Evolutionary conservation across 2,888 invertebrate species (phyloP), one percentile per base, ranked within the genome.

Genomic region (Xestia ashworthii): DNA sequence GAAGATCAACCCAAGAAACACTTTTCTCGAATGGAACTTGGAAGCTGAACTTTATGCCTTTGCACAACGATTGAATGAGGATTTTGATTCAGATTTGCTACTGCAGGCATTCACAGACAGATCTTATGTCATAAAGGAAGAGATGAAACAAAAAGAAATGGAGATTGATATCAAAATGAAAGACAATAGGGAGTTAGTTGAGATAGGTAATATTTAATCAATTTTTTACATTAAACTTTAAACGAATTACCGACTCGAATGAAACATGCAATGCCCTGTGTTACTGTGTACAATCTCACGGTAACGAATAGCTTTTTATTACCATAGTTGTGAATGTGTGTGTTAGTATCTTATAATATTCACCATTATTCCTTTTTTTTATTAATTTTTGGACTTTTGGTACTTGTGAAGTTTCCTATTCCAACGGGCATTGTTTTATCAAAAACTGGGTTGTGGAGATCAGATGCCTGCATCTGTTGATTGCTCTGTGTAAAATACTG

Each of bases 11-110:
- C 89, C 97, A 85, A 88, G 98, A 82, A 98, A 97, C 46, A 96
- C 97, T 14, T 98, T 97, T 91, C 87, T 98, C n/a, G 98, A 98
- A 90, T 99, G 99, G 99, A 99, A 99, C 92, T 98, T 98, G 88
- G 97, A 98, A 88, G 97, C 98, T 0, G 99, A 99, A 95, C 84
- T 99, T 5, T 99, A 97, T 95, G 98, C 99, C 0, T 99, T 99
- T 96, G 98, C 98, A 16, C 98, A 98, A 90, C 97, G 99, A 46
- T 95, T 99, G 25, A 97, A 98, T 44, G 99, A 99, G 96, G 97
- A 98, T 8, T 98, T 99, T 90, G 97, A 98, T 80, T 94, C 97
- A 0, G 96, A 97, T 38, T 93, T 98, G 25, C 94, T 99, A 48
- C 97, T 98, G 74, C 97, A 97, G 89, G 99, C 99, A 1, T 98